Conservation (phyloP, 2,888 invertebrate species). For the Encarsia formosa region DNA sequence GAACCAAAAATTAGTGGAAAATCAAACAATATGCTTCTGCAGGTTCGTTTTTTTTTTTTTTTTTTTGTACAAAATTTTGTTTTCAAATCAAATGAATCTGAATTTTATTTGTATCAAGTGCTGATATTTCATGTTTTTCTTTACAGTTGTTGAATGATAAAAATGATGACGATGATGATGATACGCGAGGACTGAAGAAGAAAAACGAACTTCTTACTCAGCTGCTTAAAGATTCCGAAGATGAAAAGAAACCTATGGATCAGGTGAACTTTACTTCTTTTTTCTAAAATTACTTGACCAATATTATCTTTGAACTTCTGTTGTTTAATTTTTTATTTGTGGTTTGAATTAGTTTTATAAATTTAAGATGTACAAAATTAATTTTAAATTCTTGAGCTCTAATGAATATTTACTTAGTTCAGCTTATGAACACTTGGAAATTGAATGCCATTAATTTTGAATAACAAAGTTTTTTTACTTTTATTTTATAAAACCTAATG, state of each 20-base stretch:
- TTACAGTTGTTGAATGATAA: slow-evolving; percentile 76
- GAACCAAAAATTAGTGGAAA: slow-evolving; percentile 42
- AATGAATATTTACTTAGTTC: too few species aligned
- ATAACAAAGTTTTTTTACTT: too few species aligned
- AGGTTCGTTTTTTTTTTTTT: slow-evolving; percentile 50
- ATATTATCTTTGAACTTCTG: too few species aligned
- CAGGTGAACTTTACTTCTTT: too few species aligned
- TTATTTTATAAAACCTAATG: too few species aligned
- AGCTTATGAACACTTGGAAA: too few species aligned
- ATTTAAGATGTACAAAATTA: too few species aligned
- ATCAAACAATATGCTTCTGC: slow-evolving; percentile 63
- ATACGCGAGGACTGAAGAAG: slow-evolving; percentile 58
- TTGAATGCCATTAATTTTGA: too few species aligned
- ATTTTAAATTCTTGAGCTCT: too few species aligned
- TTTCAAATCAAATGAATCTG: background rate
- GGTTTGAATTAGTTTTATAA: too few species aligned
- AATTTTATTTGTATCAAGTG: background rate
- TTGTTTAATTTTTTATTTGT: too few species aligned
- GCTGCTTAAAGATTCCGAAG: slow-evolving; percentile 57
- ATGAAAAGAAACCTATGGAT: slow-evolving; percentile 51
- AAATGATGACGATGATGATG: slow-evolving; percentile 70
- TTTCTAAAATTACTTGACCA: too few species aligned
- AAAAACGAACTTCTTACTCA: slow-evolving; percentile 62
- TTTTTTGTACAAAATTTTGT: background rate
- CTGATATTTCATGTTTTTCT: slow-evolving; percentile 6